Evolutionary conservation across 2,113 vertebrate genomes (phyloP), one percentile per base, ranked within the genome.

Genomic region (Pelodiscus sinensis): DNA sequence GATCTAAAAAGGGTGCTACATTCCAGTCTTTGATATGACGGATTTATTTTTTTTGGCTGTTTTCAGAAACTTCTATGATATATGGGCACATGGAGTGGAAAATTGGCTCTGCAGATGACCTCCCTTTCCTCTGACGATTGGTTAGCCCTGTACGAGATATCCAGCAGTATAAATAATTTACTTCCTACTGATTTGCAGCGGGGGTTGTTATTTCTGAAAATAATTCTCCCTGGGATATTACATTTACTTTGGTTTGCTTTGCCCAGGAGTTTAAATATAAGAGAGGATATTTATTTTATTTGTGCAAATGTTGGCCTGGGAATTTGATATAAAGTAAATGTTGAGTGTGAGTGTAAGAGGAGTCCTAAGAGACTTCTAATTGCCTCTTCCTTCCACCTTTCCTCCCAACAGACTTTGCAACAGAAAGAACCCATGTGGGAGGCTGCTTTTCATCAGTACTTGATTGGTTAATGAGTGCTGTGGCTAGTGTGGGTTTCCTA

Each of bases 391-490:
- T 77, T 80, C 50, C 25, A 21, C 51, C 4, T 27, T 27, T 14
- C 9, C 16, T 35, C 31, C 60, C 62, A 88, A 10, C 24, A 82
- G 56, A 93, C 24, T 94, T 91, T 95, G 75, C 84, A 88, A 73
- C 54, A 92, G 89, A 95, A 95, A 60, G 83, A 82, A 84, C 29
- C 73, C 1, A 3, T 95, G 38, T 79, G 50, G 94, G 85, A 90
- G 75, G n/a, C 86, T 96, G 86, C 82, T 89, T 96, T 91, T 89
- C 86, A 96, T 96, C 82, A 93, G 73, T 55, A 24, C 89, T 97
- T 96, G 96, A 89, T 95, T 94, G 89, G 86, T 92, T 97, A 95
- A 97, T 93, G 88, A 96, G 81, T 11, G 51, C 87, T 97, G 96
- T 79, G 91, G 92, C 44, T 93, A 35, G 12, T 94, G 91, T 94